Evolutionary conservation across 2,888 invertebrate species (phyloP).

Genomic region (Neoscelio sp.): DNA sequence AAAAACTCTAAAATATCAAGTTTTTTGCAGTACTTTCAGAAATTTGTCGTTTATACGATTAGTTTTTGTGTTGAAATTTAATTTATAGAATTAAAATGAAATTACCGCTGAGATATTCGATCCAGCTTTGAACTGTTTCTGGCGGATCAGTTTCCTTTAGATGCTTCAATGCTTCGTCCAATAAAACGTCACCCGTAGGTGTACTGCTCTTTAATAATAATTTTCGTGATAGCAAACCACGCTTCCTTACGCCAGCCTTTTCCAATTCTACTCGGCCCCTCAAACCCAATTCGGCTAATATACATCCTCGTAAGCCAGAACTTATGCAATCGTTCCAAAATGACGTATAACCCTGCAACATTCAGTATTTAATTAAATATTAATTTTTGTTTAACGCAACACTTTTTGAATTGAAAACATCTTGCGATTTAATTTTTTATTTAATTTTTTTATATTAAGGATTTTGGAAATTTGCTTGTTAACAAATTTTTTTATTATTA

Average conservation of each 20-base stretch:
- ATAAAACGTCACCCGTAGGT: conserved; percentile 98
- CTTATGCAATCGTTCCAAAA: conserved; percentile 99
- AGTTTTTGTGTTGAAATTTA: background rate
- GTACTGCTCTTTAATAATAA: conserved; percentile 93
- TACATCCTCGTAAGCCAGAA: conserved; percentile 98
- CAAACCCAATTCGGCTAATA: conserved; percentile 97
- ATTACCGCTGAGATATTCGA: conserved; percentile 98
- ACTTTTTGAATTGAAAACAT: too few species aligned
- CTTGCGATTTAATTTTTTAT: too few species aligned
- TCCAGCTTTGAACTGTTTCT: conserved; percentile 99
- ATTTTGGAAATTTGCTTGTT: too few species aligned
- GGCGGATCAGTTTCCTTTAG: conserved; percentile 99
- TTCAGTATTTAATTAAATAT: too few species aligned
- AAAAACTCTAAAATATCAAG: too few species aligned
- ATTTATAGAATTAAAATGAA: conserved; percentile 64
- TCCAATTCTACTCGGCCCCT: conserved; percentile 98
- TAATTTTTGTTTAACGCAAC: too few species aligned
- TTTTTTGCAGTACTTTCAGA: too few species aligned
- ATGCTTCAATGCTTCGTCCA: conserved; percentile 98
- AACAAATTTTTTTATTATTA: too few species aligned
- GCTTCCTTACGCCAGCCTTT: conserved; percentile 97
- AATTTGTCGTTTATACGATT: too few species aligned
- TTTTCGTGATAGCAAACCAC: conserved; percentile 94
- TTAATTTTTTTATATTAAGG: too few species aligned
- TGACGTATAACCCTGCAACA: conserved; percentile 96